phyloP scores from a whole-genome alignment of 2,797 vertebrate species.

The Myripristis murdjan region DNA sequence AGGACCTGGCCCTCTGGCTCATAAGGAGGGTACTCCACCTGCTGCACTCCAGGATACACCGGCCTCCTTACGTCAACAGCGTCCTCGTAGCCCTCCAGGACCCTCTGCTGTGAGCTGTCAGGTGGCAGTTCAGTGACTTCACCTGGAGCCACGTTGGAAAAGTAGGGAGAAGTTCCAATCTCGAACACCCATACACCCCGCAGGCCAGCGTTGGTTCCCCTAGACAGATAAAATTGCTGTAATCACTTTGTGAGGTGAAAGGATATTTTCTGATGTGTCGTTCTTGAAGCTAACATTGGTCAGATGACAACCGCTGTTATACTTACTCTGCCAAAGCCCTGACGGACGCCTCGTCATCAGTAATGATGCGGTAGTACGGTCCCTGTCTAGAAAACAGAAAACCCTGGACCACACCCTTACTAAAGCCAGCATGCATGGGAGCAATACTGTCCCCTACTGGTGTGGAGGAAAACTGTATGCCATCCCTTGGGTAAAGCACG shows the following conservation, averaged over 20 bases:
- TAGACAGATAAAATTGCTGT: slow-evolving; percentile 49
- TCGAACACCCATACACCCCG: slow-evolving; percentile 93
- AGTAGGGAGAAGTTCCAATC: slow-evolving; percentile 87
- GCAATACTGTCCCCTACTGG: slow-evolving; percentile 65
- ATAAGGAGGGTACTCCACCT: slow-evolving; percentile 55
- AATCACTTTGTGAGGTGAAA: slow-evolving; percentile 5
- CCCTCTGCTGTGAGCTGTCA: slow-evolving; percentile 24
- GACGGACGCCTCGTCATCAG: slow-evolving; percentile 84
- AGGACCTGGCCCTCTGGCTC: slow-evolving; percentile 60
- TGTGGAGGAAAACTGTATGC: slow-evolving; percentile 88
- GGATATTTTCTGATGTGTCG: background rate
- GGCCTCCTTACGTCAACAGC: slow-evolving; percentile 7
- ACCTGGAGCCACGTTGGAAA: slow-evolving; percentile 79
- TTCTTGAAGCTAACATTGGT: background rate
- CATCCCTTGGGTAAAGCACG: slow-evolving; percentile 91
- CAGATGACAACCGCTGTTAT: background rate
- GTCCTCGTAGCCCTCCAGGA: background rate
- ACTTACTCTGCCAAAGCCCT: slow-evolving; percentile 89
- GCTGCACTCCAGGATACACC: slow-evolving; percentile 44
- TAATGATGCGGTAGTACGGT: slow-evolving; percentile 86
- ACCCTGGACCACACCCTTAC: slow-evolving; percentile 83
- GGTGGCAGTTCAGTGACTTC: slow-evolving; percentile 73
- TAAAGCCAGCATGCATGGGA: slow-evolving; percentile 89
- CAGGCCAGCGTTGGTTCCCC: slow-evolving; percentile 91
- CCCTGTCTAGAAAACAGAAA: slow-evolving; percentile 82